phyloP scores from a whole-genome alignment of 2,113 vertebrate genomes.

The Sterna hirundo region DNA sequence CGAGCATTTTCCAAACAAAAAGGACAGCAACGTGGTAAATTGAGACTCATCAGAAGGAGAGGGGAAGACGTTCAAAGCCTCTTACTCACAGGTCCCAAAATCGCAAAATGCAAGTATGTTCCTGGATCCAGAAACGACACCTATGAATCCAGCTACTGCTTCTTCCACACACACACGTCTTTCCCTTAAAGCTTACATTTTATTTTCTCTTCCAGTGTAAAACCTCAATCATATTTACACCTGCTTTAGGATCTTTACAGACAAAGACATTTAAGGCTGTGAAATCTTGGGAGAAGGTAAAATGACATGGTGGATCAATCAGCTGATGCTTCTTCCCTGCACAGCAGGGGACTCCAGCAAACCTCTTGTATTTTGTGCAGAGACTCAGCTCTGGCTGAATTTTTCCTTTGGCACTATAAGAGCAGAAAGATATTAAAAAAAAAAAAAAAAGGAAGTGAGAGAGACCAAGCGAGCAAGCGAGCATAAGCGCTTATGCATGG shows the following conservation, averaged over 20 bases:
- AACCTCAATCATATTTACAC: constrained; percentile 41
- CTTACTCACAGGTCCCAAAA: constrained; percentile 25
- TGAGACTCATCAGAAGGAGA: not conserved
- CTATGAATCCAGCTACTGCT: constrained; percentile 13
- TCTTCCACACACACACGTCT: not conserved
- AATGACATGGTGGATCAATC: constrained; percentile 37
- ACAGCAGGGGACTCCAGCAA: constrained; percentile 49
- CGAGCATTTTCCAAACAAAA: not conserved
- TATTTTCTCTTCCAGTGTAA: constrained; percentile 2
- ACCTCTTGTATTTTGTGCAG: not conserved
- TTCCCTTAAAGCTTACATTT: not conserved
- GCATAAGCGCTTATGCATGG: not conserved
- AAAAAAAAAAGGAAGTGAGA: not conserved
- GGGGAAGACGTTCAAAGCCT: not conserved
- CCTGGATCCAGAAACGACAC: constrained; percentile 37
- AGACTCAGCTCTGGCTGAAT: not conserved
- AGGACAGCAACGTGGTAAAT: not conserved
- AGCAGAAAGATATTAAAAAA: constrained; percentile 27
- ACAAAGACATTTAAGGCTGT: constrained; percentile 22
- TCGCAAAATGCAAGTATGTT: constrained; percentile 31
- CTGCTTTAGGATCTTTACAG: constrained; percentile 32
- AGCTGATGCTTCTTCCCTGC: constrained; percentile 37
- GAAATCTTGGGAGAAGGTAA: constrained; percentile 32
- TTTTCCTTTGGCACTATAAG: constrained; percentile 34
- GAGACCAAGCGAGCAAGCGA: not conserved